These are phyloP conservation scores for Nasonia vitripennis DNA, from an alignment of 1,140 invertebrate species.

Conservation along the genomic window DNA sequence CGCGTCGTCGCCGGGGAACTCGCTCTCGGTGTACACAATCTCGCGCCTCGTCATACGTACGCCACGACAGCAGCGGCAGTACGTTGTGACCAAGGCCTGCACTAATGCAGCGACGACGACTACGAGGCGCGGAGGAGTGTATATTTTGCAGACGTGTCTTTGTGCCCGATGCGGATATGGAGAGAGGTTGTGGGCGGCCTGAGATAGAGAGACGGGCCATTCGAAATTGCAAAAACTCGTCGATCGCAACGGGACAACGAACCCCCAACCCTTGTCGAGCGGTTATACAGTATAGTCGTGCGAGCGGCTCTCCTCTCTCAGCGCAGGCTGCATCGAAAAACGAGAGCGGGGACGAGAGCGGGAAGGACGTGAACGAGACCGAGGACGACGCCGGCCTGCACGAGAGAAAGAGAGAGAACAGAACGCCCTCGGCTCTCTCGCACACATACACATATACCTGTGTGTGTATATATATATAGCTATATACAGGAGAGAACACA, in stretches of 20 bases:
- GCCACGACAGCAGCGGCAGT: neutral
- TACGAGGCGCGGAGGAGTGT: too few relatives aligned
- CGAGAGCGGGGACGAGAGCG: neutral
- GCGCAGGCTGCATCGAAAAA: neutral
- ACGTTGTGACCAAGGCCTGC: conserved; percentile 11
- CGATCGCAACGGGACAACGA: too few relatives aligned
- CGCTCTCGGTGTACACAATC: neutral
- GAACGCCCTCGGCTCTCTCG: neutral
- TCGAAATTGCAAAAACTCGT: too few relatives aligned
- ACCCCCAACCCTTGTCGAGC: too few relatives aligned
- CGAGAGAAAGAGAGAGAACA: conserved; percentile 19
- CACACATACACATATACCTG: neutral
- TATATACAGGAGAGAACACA: too few relatives aligned
- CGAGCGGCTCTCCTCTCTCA: neutral
- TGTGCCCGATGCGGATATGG: too few relatives aligned
- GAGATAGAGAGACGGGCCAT: too few relatives aligned
- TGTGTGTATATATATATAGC: neutral
- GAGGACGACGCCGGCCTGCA: conserved; percentile 45
- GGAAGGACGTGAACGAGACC: conserved; percentile 50
- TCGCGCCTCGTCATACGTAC: neutral
- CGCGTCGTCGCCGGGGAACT: conserved; percentile 11
- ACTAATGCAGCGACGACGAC: neutral
- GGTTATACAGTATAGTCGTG: neutral
- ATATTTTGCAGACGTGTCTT: too few relatives aligned
- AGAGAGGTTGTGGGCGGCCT: too few relatives aligned